Base-by-base conservation (phyloP, 2,113 vertebrate species). In the Epinephelus moara region DNA sequence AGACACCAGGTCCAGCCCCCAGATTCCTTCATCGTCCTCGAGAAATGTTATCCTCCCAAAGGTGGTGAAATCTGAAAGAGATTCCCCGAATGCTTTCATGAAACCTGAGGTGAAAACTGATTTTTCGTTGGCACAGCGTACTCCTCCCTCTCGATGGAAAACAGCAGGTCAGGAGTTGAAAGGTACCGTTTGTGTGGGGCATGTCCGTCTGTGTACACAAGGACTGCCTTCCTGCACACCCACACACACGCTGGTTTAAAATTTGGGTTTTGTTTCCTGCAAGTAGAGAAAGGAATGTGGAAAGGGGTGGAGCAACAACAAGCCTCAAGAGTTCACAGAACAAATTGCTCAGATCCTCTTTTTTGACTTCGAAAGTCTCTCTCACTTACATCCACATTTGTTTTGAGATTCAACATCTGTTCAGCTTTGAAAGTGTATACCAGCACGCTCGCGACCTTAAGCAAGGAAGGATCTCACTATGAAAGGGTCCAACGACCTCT, bases 221-320 rank as follows among this genome's bases (percentile, higher is more conserved):
- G 33, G 21, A 47, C 6, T n/a, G 27, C 6, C 13, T 59, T 49
- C 25, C 42, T 72, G 49, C 3, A 4, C 27, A 33, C 63, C 37
- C 0, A 6, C 25, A 4, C 47, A 33, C 63, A 45, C 0, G 10
- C 25, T 12, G 49, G 8, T 42, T 63, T 19, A 3, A 57, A 1
- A 42, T 63, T 42, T 79, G 1, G 21, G 2, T 82, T 64, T 33
- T 30, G 12, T 49, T 82, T 42, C 50, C 47, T 78, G 68, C 19
- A 49, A 70, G 45, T 6, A 4, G 27, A 6, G 42, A 25, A 42
- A 74, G 81, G 70, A 88, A 90, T 88, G 79, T 83, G 55, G 45
- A 73, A 56, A 12, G 21, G 69, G 55, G 57, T 17, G 57, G 66
- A 40, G 81, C 37, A 40, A 53, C 21, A 17, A n/a, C 14, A n/a